Percentiles rank a stretch among this genome's conserved stretches.
Evolutionary conservation across 2,113 vertebrate genomes (phyloP).

Genomic region (Odocoileus hemionus): DNA sequence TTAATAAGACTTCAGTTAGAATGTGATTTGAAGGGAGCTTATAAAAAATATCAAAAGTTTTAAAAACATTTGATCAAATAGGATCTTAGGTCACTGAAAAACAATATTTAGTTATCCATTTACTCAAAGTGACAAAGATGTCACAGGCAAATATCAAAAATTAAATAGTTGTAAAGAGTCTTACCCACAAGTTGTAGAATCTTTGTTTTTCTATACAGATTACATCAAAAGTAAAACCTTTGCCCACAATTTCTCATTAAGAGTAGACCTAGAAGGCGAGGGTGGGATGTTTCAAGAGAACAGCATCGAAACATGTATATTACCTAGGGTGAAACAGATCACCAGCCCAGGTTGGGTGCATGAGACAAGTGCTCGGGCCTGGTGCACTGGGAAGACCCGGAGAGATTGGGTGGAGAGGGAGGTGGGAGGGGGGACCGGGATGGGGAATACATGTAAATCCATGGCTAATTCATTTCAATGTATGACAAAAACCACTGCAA

Average conservation of each 20-base stretch:
- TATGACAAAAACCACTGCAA: too few relatives aligned
- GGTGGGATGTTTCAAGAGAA: too few relatives aligned
- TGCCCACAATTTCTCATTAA: not conserved
- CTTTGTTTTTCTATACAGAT: not conserved
- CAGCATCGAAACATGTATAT: too few relatives aligned
- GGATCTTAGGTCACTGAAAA: not conserved
- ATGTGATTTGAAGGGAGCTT: not conserved
- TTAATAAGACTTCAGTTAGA: not conserved
- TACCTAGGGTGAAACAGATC: too few relatives aligned
- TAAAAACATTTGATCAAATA: not conserved
- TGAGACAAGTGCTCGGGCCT: too few relatives aligned
- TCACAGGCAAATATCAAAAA: not conserved
- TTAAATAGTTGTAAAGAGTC: not conserved
- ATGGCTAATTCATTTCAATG: too few relatives aligned
- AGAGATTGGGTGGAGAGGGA: too few relatives aligned
- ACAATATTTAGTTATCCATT: not conserved
- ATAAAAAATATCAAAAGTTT: not conserved
- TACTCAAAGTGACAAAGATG: not conserved
- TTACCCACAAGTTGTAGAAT: not conserved
- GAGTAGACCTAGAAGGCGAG: too few relatives aligned
- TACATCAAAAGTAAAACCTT: not conserved
- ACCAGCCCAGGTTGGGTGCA: too few relatives aligned
- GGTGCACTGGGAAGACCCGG: too few relatives aligned
- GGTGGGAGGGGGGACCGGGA: too few relatives aligned
- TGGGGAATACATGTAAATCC: too few relatives aligned